These are phyloP conservation scores for Zonotrichia albicollis DNA, from an alignment of 2,797 vertebrate genomes.

Conservation along the genomic window DNA sequence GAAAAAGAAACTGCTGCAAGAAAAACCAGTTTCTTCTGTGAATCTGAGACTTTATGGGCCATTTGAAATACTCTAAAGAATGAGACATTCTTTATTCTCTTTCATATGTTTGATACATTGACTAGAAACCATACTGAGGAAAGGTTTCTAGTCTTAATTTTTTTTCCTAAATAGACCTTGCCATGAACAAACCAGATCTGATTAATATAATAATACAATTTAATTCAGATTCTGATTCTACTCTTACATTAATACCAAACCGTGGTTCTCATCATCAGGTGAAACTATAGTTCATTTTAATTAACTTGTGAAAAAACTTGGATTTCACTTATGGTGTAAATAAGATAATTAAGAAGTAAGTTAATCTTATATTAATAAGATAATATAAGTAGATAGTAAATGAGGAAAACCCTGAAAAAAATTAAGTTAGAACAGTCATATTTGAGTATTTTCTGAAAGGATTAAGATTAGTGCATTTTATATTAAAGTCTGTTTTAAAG, in stretches of 20 bases:
- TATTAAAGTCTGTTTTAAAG: not conserved
- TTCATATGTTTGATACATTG: not conserved
- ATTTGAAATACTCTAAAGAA: conserved; percentile 5
- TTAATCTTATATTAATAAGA: not conserved
- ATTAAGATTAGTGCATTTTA: not conserved
- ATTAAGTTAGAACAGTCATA: not conserved
- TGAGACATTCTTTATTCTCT: conserved; percentile 43
- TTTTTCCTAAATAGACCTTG: not conserved
- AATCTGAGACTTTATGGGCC: conserved; percentile 35
- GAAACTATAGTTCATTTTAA: not conserved
- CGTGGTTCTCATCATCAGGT: not conserved
- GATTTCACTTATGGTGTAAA: not conserved
- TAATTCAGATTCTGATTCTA: not conserved
- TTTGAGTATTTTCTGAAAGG: not conserved
- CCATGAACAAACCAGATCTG: not conserved
- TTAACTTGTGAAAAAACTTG: not conserved
- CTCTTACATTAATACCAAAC: not conserved
- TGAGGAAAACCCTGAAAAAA: not conserved
- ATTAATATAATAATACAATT: not conserved
- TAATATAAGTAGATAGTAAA: not conserved
- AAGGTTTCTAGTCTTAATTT: not conserved
- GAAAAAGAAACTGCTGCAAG: not conserved
- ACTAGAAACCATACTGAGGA: not conserved
- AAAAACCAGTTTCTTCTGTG: not conserved
- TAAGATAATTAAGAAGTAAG: not conserved